These are phyloP conservation scores for Tiliqua scincoides DNA, from an alignment of 2,113 vertebrate species.

Conservation along the genomic window DNA sequence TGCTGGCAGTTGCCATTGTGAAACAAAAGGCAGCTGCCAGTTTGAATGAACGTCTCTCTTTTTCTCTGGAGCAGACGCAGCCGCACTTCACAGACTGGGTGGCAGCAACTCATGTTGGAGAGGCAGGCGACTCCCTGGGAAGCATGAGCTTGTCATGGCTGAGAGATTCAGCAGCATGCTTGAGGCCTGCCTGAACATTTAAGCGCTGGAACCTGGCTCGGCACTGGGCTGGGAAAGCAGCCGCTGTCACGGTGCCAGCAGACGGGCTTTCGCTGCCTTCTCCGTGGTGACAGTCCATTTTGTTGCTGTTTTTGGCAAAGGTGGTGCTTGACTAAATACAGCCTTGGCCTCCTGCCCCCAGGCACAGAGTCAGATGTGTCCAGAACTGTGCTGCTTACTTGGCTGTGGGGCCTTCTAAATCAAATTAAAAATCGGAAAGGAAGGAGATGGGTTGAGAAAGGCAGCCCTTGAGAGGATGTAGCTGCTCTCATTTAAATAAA, in stretches of 20 bases:
- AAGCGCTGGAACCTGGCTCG: slow-evolving; percentile 45
- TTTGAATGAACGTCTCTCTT: slow-evolving; percentile 73
- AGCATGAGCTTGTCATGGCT: slow-evolving; percentile 27
- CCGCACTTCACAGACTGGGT: slow-evolving; percentile 53
- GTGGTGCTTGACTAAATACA: slow-evolving; percentile 55
- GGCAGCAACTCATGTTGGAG: slow-evolving; percentile 39
- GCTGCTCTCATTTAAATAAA: slow-evolving; percentile 22
- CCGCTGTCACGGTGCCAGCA: background rate
- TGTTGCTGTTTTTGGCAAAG: slow-evolving; percentile 63
- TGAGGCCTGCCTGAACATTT: background rate
- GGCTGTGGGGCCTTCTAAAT: slow-evolving; percentile 7
- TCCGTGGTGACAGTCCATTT: slow-evolving; percentile 34
- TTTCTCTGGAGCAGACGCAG: slow-evolving; percentile 56
- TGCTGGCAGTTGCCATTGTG: slow-evolving; percentile 67
- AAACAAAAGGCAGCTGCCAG: slow-evolving; percentile 76
- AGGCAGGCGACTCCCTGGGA: slow-evolving; percentile 35
- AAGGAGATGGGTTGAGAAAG: background rate
- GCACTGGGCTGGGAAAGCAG: slow-evolving; percentile 39
- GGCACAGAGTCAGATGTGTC: background rate
- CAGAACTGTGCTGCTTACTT: slow-evolving; percentile 35
- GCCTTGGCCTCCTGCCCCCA: slow-evolving; percentile 48
- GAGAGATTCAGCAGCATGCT: slow-evolving; percentile 24
- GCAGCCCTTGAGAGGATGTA: background rate
- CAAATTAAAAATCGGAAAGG: slow-evolving; percentile 24
- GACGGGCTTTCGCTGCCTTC: slow-evolving; percentile 36